Conservation (phyloP, 2,113 vertebrate genomes). For the Spea bombifrons region DNA sequence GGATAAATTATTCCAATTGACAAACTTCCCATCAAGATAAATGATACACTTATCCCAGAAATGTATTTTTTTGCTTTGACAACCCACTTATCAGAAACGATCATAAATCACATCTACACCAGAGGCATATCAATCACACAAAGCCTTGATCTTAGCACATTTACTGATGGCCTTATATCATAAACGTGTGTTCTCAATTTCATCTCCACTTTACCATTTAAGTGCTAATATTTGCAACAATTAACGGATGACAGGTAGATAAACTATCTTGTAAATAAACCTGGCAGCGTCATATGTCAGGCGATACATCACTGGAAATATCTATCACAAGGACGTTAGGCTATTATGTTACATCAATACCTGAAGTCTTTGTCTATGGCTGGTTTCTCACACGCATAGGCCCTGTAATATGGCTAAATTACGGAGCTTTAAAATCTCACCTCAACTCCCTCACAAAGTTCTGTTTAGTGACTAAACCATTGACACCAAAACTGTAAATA, state of each 20-base stretch:
- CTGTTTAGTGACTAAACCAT: too few species aligned
- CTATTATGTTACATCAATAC: background rate
- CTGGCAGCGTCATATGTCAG: background rate
- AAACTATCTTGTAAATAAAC: slow-evolving; percentile 10
- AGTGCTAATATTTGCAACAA: slow-evolving; percentile 1
- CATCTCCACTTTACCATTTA: slow-evolving; percentile 18
- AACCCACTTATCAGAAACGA: slow-evolving; percentile 31
- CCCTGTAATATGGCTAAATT: too few species aligned
- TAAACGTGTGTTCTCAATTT: slow-evolving; percentile 7
- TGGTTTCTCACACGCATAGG: too few species aligned
- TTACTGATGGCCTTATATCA: slow-evolving; percentile 13
- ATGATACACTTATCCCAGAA: slow-evolving; percentile 25
- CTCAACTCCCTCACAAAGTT: too few species aligned
- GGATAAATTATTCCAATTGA: slow-evolving; percentile 38
- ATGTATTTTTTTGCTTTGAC: slow-evolving; percentile 36
- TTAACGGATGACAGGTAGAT: slow-evolving; percentile 14
- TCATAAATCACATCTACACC: slow-evolving; percentile 34
- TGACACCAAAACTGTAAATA: too few species aligned
- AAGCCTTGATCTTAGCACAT: slow-evolving; percentile 17
- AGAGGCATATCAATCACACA: slow-evolving; percentile 32
- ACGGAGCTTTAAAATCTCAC: too few species aligned
- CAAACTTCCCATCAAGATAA: slow-evolving; percentile 37
- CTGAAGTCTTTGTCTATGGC: too few species aligned
- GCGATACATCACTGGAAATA: background rate
- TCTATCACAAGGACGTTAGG: background rate